phyloP scores from a whole-genome alignment of 2,113 vertebrate genomes.

The Cettia cetti region DNA sequence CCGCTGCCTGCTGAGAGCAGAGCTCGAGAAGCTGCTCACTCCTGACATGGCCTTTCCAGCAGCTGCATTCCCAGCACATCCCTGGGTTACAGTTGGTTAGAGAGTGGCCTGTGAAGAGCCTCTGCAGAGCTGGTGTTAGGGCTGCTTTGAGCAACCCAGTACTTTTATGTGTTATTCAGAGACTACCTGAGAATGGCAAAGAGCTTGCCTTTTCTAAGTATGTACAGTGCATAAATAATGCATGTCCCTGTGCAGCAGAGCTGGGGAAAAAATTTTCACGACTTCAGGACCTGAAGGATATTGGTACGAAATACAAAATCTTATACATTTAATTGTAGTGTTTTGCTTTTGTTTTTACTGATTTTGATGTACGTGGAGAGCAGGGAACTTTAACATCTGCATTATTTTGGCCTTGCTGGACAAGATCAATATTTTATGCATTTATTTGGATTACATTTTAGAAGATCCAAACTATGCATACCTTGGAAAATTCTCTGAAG shows the following conservation, averaged over 20 bases:
- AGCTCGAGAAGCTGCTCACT: not conserved
- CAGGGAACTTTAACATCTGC: not conserved
- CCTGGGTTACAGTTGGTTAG: fast-evolving
- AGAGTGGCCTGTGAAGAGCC: not conserved
- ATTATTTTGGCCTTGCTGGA: not conserved
- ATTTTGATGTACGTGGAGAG: not conserved
- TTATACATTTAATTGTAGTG: not conserved
- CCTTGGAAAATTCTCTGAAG: not conserved
- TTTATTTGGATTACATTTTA: not conserved
- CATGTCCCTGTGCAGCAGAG: not conserved
- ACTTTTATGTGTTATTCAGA: not conserved
- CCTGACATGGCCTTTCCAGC: not conserved
- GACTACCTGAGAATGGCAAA: not conserved
- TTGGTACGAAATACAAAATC: not conserved
- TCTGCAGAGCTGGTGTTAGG: not conserved
- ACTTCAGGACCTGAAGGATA: not conserved
- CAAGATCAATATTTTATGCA: not conserved
- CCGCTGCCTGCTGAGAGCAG: fast-evolving
- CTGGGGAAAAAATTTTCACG: not conserved
- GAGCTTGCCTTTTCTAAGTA: not conserved
- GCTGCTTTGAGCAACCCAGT: not conserved
- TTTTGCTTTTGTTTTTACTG: not conserved
- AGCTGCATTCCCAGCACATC: not conserved
- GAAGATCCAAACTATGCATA: not conserved
- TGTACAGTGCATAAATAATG: not conserved